Base-by-base conservation (phyloP, 2,888 invertebrate genomes). In the Adela reaumurella region DNA sequence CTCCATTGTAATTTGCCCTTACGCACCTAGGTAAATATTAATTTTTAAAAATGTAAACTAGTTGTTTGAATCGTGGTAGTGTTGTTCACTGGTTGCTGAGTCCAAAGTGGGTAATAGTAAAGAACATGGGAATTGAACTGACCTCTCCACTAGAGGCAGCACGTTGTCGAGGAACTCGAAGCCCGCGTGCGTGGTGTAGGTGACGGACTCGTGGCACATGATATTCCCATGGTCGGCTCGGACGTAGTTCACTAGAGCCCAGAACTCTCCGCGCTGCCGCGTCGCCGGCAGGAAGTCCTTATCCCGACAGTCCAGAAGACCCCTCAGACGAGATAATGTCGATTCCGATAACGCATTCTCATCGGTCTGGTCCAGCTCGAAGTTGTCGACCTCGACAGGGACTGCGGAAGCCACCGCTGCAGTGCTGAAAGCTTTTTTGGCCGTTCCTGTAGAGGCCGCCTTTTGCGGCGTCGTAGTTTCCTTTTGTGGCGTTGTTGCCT, bases 101-200 rank as follows among this genome's bases (percentile, higher is more conserved):
- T n/a, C n/a, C n/a, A n/a, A n/a, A n/a, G n/a, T n/a, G n/a, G n/a
- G n/a, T n/a, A 10, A 46, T 6, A 19, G 16, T n/a, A 19, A 46
- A 48, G 48, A 51, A 28, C 45, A 46, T 48, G 35, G 35, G 42
- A 45, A 44, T 52, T 50, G 47, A 46, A 61, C 77, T 72, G 56
- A 84, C 74, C 89, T 83, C 65, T 91, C 88, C 63, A 94, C 74
- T 59, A 96, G 78, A 52, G 93, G 92, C 65, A 87, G 84, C 59
- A 94, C 81, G 71, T 96, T 95, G 70, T 94, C 92, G 62, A 95
- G 83, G 77, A 94, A 95, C 57, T 93, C 92, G 73, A 86, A 92
- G 62, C 94, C 94, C 3, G 92, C 93, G 68, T 95, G 95, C 14
- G 95, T 95, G 29, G 94, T 93, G 63, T 94, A 94, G 1, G 95